These are phyloP conservation scores for Cantharis rufa DNA, from an alignment of 2,888 invertebrate genomes.

Conservation along the genomic window DNA sequence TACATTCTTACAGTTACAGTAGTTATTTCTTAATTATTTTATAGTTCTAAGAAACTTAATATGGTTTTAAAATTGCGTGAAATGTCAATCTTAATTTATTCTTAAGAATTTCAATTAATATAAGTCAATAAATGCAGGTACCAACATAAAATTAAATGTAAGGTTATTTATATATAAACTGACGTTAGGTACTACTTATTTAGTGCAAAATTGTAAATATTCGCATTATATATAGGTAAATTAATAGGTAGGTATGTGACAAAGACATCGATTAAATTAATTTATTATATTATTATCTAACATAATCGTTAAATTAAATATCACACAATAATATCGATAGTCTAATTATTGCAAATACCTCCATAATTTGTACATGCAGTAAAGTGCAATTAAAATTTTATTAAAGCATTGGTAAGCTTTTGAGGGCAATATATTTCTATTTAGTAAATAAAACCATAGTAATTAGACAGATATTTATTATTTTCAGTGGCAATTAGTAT, in stretches of 20 bases:
- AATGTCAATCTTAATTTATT: background rate
- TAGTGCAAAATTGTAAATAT: background rate
- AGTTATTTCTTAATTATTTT: slow-evolving; percentile 23
- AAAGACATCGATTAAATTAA: background rate
- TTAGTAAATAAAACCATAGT: background rate
- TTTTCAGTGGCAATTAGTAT: background rate
- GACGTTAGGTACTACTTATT: background rate
- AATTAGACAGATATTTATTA: background rate
- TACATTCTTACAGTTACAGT: slow-evolving; percentile 8
- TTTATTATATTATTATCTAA: background rate
- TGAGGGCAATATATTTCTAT: background rate
- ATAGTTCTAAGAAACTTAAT: slow-evolving; percentile 16
- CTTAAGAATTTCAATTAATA: background rate
- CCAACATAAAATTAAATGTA: background rate
- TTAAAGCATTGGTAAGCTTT: background rate
- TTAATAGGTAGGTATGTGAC: background rate
- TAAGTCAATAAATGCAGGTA: background rate
- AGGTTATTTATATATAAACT: background rate
- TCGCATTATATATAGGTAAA: background rate
- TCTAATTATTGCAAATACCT: background rate
- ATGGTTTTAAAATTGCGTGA: background rate
- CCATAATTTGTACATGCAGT: background rate
- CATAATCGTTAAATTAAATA: background rate
- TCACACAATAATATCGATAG: background rate
- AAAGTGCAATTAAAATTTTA: background rate